Base-by-base conservation (phyloP, 2,888 invertebrate species). In the Hypomecis punctinalis region DNA sequence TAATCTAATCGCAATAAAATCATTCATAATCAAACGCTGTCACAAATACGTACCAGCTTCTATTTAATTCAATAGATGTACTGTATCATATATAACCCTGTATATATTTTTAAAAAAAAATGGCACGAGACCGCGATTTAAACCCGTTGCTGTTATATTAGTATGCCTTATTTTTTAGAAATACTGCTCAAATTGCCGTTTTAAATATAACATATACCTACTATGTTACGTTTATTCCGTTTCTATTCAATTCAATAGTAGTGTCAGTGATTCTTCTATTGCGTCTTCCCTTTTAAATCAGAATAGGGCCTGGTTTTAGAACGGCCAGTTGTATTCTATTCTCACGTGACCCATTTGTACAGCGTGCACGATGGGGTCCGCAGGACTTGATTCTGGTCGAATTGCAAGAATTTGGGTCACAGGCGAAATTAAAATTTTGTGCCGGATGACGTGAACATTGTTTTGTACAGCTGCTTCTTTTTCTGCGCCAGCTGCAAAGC, bases 341-440 rank as follows among this genome's bases (percentile, higher is more conserved):
- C 65, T 67, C 56, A 60, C 64, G 39, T 78, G 80, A 74, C 81
- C 81, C 75, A 80, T 76, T 74, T 81, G 74, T 73, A 66, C 61
- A 61, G 52, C 71, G 57, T 65, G 71, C 63, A 65, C 73, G 72
- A 60, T 76, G 78, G 75, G 52, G 63, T 36, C 47, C 49, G 39
- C 70, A 70, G 71, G 23, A 40, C 39, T 53, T 35, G 37, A 47
- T 43, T 33, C 23, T 43, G 36, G 39, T 33, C 37, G 8, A 49
- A 49, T 48, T 39, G 46, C 56, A 49, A 47, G 36, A 40, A 62
- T 62, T 23, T 52, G 33, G 52, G 47, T 42, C 63, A 37, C 8
- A 9, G 11, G 36, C 11, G 35, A 43, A 54, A 54, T 43, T 35
- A 43, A 43, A 51, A 51, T 13, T 8, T 39, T 37, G 36, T n/a